Percentiles rank a stretch among this genome's conserved stretches.
Conservation (phyloP, 2,888 invertebrate species). For the Drosophila melanosoma region DNA sequence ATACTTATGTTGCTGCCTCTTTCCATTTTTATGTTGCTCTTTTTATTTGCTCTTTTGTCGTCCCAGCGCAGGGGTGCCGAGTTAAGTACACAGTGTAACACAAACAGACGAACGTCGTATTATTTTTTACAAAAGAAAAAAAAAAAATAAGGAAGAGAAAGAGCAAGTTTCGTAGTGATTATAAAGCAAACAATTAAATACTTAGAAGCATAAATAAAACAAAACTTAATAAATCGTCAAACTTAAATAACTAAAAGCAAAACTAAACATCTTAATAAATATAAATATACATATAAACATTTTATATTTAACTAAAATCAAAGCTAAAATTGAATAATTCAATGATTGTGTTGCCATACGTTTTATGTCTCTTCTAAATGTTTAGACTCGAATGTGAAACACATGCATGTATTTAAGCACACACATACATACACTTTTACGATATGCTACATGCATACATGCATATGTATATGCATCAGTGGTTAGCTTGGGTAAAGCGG, state of each 20-base stretch:
- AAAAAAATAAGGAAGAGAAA: not conserved
- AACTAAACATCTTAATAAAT: conserved; percentile 26
- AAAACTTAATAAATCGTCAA: conserved; percentile 19
- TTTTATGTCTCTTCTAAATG: conserved; percentile 59
- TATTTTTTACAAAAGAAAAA: not conserved
- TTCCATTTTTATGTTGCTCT: not conserved
- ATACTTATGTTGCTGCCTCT: not conserved
- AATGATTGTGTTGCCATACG: conserved; percentile 69
- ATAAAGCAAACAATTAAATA: conserved; percentile 33
- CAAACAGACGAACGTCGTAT: not conserved
- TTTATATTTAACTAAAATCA: conserved; percentile 53
- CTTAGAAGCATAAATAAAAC: conserved; percentile 39
- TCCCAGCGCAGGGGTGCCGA: conserved; percentile 7
- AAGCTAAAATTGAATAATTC: conserved; percentile 53
- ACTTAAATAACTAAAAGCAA: not conserved
- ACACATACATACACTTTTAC: not conserved
- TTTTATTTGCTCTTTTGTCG: not conserved
- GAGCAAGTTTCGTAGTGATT: conserved; percentile 12
- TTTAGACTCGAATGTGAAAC: conserved; percentile 43
- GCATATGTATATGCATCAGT: not conserved
- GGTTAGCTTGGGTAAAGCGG: not conserved
- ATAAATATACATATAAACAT: conserved; percentile 37
- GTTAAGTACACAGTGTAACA: not conserved
- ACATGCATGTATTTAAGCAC: conserved; percentile 4
- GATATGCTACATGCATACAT: not conserved